Evolutionary conservation across 2,888 invertebrate genomes (phyloP), one percentile per base, ranked within the genome.

Genomic region (Andrena minutula): DNA sequence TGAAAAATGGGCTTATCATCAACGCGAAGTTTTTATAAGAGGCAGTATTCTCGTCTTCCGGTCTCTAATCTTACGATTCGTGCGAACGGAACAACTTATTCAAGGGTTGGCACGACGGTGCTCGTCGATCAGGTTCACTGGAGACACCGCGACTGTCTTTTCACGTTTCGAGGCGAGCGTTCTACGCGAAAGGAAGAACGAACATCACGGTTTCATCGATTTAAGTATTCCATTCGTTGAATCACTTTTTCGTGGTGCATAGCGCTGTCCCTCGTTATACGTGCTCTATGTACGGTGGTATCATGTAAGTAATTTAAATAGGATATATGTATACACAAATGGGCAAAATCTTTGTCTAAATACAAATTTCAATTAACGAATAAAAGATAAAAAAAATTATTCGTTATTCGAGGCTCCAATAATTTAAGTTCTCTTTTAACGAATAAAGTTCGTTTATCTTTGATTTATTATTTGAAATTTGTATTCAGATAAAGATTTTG

Each of bases 21-120:
- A 30, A 56, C 56, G 58, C 30, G 16, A 66, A 41, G 12, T 35
- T 64, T 49, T 68, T 64, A 70, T 47, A 61, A 71, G 51, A 51
- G 30, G 51, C 60, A 23, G 49, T 61, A 64, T 82, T 47, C 32
- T 74, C 65, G 47, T 69, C 63, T 49, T 70, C n/a, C 58, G 49
- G 49, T 70, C 41, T 51, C 49, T 53, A 20, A 26, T 64, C 35
- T 64, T 64, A 12, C 35, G 10, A 12, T 49, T 26, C 30, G n/a
- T 28, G 28, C 51, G 66, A 66, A 66, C 51, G 51, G 30, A 26
- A 26, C 2, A n/a, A 26, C 28, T 64, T n/a, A 23, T 28, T 49
- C n/a, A 12, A 26, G 6, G 2, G n/a, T 26, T 7, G n/a, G 65
- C 35, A 49, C 28, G 5, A 47, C 16, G 49, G 16, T 30, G 60